A percentile compares a stretch with the other conserved stretches of the same genome.
Conservation (phyloP, 2,113 vertebrate species). For the Chamaea fasciata region DNA sequence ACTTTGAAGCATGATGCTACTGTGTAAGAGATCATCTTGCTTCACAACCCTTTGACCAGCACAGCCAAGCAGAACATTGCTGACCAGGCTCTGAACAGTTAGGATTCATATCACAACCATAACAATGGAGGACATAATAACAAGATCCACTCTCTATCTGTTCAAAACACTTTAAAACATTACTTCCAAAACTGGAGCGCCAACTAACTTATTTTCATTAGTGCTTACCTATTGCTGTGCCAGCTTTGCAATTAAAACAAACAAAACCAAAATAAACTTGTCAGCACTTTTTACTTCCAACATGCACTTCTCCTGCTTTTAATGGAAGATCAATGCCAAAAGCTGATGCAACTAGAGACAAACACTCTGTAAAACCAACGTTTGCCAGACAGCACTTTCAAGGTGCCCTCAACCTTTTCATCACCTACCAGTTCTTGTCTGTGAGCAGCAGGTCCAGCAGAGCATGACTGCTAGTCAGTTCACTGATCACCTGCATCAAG, state of each 20-base stretch:
- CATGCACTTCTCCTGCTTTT: not conserved
- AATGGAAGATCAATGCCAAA: not conserved
- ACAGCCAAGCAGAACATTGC: not conserved
- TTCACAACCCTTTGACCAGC: not conserved
- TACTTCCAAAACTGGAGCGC: not conserved
- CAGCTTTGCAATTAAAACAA: conserved; percentile 7
- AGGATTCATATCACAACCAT: not conserved
- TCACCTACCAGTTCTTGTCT: not conserved
- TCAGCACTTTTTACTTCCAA: conserved; percentile 21
- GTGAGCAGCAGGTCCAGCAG: not conserved
- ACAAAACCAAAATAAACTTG: not conserved
- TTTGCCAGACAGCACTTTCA: not conserved
- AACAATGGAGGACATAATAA: not conserved
- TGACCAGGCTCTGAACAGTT: not conserved
- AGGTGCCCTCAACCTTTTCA: not conserved
- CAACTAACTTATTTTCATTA: not conserved
- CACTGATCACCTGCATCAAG: not conserved
- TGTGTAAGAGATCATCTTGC: not conserved
- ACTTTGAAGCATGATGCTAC: not conserved
- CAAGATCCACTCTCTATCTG: not conserved
- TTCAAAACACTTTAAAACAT: not conserved
- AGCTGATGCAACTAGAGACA: conserved; percentile 3
- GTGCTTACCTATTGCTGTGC: not conserved
- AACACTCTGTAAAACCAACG: not conserved
- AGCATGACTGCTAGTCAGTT: not conserved